Base-by-base conservation (phyloP, 2,888 invertebrate species). In the Agonopterix arenella region DNA sequence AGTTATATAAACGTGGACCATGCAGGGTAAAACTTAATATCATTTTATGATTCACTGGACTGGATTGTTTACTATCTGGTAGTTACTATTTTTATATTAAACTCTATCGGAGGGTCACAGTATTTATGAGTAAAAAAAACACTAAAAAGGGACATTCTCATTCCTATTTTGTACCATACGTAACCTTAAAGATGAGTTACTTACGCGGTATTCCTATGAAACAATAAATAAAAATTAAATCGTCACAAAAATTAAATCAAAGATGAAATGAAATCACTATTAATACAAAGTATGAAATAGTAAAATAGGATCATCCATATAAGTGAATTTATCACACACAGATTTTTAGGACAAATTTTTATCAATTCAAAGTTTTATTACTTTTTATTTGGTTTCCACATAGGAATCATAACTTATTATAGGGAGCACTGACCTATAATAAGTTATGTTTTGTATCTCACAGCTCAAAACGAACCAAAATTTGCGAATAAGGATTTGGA, bases 171-270 rank as follows among this genome's bases (percentile, higher is more conserved):
- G 78, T 46, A 49, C 44, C 78, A 80, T 83, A 84, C 83, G 67
- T 75, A 11, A 70, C 73, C 66, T 64, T 67, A 62, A 57, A 59
- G 61, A 58, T 64, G 66, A 66, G 69, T 74, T 76, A 90, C 90
- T 90, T 84, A 90, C 90, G 89, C 90, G 84, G 89, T 89, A 82
- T 89, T 89, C 90, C 90, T 90, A 89, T 84, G 86, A 71, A 83
- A 86, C 82, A 84, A 82, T 89, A 88, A 89, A 75, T 81, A 67
- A 62, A 28, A 28, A 28, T 28, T 28, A 28, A 28, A 28, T 28
- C 28, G 28, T 7, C 28, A 28, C 28, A 28, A 28, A 28, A 28
- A 5, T 28, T 28, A 28, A 28, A 28, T 28, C 28, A 28, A 28
- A 28, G 28, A 28, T 28, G 28, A 28, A 28, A 28, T 28, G 28